phyloP scores from a whole-genome alignment of 1,140 invertebrate genomes.

The Drosophila ogumai region DNA sequence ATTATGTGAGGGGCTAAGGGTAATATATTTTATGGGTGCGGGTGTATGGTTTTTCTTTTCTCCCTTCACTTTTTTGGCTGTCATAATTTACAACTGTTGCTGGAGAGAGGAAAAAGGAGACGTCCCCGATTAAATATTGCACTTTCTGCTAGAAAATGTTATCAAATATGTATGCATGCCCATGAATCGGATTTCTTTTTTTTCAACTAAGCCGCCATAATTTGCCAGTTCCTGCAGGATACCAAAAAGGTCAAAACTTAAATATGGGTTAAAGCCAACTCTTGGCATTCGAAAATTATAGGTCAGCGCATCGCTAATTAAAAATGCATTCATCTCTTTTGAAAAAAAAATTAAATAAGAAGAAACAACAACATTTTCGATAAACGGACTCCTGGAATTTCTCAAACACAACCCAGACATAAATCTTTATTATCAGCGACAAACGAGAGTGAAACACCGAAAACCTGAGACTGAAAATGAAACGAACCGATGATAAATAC shows the following conservation, averaged over 20 bases:
- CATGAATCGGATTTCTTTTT: constrained; percentile 1
- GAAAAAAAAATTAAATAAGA: constrained; percentile 6
- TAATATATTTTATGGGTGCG: constrained; percentile 58
- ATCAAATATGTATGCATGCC: constrained; percentile 28
- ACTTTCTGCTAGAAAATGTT: constrained; percentile 16
- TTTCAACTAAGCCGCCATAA: constrained; percentile 4
- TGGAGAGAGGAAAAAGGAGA: constrained; percentile 7
- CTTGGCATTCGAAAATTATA: constrained; percentile 34
- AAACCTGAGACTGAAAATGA: constrained; percentile 9
- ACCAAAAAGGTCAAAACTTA: constrained; percentile 2
- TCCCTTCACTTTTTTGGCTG: constrained; percentile 4
- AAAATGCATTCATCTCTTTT: constrained; percentile 70
- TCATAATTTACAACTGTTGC: constrained; percentile 63
- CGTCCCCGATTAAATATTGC: constrained; percentile 47
- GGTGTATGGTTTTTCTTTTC: not conserved
- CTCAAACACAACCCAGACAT: constrained; percentile 36
- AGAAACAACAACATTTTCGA: constrained; percentile 24
- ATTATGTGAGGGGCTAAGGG: constrained; percentile 47
- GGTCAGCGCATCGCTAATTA: constrained; percentile 51
- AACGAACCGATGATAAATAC: constrained; percentile 61
- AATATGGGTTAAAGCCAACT: constrained; percentile 24
- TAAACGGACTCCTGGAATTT: constrained; percentile 42
- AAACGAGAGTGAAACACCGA: constrained; percentile 63
- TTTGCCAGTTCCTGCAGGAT: constrained; percentile 18
- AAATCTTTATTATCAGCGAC: constrained; percentile 74